phyloP scores from a whole-genome alignment of 2,888 invertebrate genomes.

The Salticus scenicus region DNA sequence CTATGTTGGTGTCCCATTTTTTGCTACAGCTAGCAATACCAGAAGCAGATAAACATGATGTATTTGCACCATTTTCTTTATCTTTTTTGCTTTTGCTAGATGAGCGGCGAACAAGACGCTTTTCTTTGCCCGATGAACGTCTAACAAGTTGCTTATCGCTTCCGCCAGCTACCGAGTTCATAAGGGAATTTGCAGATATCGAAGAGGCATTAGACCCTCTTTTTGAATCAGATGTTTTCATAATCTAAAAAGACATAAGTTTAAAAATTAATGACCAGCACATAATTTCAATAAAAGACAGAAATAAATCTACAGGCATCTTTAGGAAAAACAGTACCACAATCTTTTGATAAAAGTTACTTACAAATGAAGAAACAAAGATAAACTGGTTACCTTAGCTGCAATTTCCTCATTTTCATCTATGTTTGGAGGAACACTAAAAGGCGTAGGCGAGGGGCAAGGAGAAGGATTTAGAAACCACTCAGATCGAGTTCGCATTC shows the following conservation, averaged over 20 bases:
- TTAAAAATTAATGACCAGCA: no score
- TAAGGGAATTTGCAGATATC: slow-evolving; percentile 77
- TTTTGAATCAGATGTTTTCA: slow-evolving; percentile 53
- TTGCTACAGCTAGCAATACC: slow-evolving; percentile 72
- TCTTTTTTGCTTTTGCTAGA: slow-evolving; percentile 78
- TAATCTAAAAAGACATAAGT: slow-evolving; percentile 27
- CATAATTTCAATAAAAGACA: no score
- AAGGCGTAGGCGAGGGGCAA: slow-evolving; percentile 77
- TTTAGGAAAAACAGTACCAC: no score
- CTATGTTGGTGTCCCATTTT: slow-evolving; percentile 65
- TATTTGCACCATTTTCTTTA: slow-evolving; percentile 76
- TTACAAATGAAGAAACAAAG: no score
- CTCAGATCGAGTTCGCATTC: slow-evolving; percentile 97
- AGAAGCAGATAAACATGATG: slow-evolving; percentile 17
- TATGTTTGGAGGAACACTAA: slow-evolving; percentile 77
- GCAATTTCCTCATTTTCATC: slow-evolving; percentile 75
- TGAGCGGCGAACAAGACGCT: slow-evolving; percentile 77
- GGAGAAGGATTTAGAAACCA: slow-evolving; percentile 85
- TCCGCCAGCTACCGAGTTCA: slow-evolving; percentile 77
- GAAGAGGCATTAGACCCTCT: slow-evolving; percentile 59
- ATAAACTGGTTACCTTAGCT: slow-evolving; percentile 57
- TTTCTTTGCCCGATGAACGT: slow-evolving; percentile 78
- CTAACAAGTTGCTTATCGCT: slow-evolving; percentile 74
- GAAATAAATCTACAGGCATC: no score
- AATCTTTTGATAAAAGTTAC: no score